Evolutionary conservation across 2,888 invertebrate genomes (phyloP).

Genomic region (Parnassius smintheus): DNA sequence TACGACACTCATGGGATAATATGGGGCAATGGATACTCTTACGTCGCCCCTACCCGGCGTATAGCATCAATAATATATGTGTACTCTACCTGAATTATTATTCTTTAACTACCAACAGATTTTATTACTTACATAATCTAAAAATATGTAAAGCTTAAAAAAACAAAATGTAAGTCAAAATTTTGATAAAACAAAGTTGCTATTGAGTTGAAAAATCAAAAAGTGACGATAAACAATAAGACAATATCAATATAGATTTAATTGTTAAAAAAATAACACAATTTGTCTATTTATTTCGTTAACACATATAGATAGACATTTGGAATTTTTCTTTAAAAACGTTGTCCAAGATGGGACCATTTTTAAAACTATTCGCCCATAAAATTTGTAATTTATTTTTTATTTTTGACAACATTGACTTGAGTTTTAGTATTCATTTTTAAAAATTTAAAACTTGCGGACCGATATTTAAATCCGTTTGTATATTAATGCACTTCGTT

Average conservation of each 20-base stretch:
- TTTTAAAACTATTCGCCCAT: neutral
- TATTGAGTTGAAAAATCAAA: slow-evolving; percentile 39
- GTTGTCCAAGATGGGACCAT: neutral
- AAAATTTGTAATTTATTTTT: too few relatives aligned
- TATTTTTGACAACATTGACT: too few relatives aligned
- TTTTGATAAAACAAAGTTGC: slow-evolving; percentile 29
- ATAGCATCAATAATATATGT: too few relatives aligned
- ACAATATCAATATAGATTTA: slow-evolving; percentile 76
- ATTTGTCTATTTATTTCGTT: slow-evolving; percentile 29
- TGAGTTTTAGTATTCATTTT: too few relatives aligned
- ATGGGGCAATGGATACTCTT: too few relatives aligned
- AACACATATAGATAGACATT: slow-evolving; percentile 26
- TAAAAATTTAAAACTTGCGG: too few relatives aligned
- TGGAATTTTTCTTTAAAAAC: slow-evolving; percentile 19
- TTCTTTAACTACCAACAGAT: too few relatives aligned
- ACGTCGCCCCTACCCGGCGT: too few relatives aligned
- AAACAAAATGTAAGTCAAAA: slow-evolving; percentile 7
- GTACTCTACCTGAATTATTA: too few relatives aligned
- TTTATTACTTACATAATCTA: neutral
- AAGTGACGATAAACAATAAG: slow-evolving; percentile 72
- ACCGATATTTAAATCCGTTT: too few relatives aligned
- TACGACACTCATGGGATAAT: too few relatives aligned
- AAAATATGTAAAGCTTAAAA: slow-evolving; percentile 9
- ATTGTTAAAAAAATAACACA: slow-evolving; percentile 42
- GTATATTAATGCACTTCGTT: too few relatives aligned